Base-by-base conservation (phyloP, 2,888 invertebrate species). In the Pristionchus mayeri region DNA sequence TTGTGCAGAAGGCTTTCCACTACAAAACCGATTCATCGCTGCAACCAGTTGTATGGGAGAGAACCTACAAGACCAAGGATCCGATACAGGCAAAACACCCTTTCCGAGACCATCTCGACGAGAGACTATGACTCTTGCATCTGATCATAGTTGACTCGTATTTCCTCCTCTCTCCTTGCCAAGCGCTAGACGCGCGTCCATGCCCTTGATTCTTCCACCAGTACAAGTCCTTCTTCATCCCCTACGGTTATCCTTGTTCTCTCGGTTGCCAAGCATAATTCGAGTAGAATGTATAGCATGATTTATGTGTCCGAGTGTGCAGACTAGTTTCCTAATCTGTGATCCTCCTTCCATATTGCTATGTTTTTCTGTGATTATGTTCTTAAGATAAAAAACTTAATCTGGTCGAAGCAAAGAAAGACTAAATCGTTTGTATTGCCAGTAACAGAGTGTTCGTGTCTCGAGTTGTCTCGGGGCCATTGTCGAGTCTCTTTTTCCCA, bases 401-500 rank as follows among this genome's bases (percentile, higher is more conserved):
- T 21, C 71, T 71, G 24, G 16, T 21, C 63, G 4, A 3, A 24
- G 40, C n/a, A n/a, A n/a, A n/a, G n/a, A n/a, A 9, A 6, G 13
- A 54, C 21, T 71, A 34, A 71, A 40, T 71, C 71, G 40, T n/a
- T 67, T 40, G 37, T n/a, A 54, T 21, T 44, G 40, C 11, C 21
- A 71, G 40, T 71, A 40, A 63, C 34, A 30, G n/a, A n/a, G 6
- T 44, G 7, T 44, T 13, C 13, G 7, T 44, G 11, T 21, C 24
- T 37, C 44, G 24, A 11, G n/a, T n/a, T 50, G 30, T 50, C 50
- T 78, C 76, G 71, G 9, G 76, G 50, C 76, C 50, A 52, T 78
- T 78, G 48, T 78, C 40, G 50, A 48, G 76, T 50, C 50, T 78
- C 76, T 50, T 78, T 78, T 50, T 78, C 75, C 21, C 50, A 27